phyloP scores from a whole-genome alignment of 2,888 invertebrate species.

The Eudemis profundana region DNA sequence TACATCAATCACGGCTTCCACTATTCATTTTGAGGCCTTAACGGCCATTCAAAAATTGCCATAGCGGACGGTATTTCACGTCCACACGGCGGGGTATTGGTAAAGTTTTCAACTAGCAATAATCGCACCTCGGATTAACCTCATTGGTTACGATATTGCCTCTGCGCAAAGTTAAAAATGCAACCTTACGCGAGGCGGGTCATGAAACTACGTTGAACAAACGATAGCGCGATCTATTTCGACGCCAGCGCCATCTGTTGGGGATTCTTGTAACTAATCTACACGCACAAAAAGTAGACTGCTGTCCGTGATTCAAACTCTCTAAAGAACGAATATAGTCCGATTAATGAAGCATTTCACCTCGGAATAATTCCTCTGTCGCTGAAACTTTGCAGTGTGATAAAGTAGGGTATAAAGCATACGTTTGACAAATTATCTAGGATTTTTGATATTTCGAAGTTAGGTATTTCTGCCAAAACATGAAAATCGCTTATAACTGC shows the following conservation, averaged over 20 bases:
- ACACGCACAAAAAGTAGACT: conserved; percentile 30
- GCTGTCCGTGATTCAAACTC: conserved; percentile 27
- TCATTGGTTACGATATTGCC: conserved; percentile 95
- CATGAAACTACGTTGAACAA: conserved; percentile 46
- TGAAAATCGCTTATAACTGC: no score
- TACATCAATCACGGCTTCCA: no score
- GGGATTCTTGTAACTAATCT: conserved; percentile 22
- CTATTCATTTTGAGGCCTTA: conserved; percentile 57
- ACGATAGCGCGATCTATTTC: conserved; percentile 59
- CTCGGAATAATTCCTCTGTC: no score
- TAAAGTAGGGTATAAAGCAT: no score
- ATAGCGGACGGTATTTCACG: conserved; percentile 81
- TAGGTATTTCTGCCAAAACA: no score
- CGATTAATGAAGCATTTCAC: no score
- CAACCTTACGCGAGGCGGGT: not conserved
- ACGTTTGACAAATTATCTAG: no score
- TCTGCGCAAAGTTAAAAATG: conserved; percentile 92
- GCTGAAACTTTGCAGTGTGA: no score
- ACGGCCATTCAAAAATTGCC: conserved; percentile 79
- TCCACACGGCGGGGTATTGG: conserved; percentile 82
- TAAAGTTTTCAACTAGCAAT: conserved; percentile 97
- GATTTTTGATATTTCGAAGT: no score
- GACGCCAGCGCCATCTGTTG: conserved; percentile 58
- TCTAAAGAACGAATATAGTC: conserved; percentile 20
- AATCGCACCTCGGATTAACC: conserved; percentile 94